Percentiles rank a stretch among this genome's conserved stretches.
Evolutionary conservation across 2,797 vertebrate species (phyloP).

Genomic region (Sebastes hubbsi): DNA sequence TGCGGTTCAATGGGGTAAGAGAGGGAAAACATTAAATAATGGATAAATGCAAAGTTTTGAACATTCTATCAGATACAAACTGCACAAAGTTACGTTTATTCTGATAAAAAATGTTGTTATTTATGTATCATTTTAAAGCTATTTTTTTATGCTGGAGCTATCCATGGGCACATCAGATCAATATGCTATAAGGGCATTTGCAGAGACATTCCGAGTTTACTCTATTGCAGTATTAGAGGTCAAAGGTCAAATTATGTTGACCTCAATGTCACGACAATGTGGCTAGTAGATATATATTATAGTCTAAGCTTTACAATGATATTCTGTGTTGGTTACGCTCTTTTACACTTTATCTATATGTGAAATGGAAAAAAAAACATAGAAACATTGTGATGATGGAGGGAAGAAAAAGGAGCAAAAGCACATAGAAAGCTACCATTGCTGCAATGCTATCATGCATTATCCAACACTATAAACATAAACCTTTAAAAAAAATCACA

Average conservation of each 20-base stretch:
- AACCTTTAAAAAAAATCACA: background rate
- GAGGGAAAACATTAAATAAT: background rate
- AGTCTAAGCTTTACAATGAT: too few relatives aligned
- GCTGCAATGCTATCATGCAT: background rate
- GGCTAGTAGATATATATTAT: background rate
- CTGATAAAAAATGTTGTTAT: too few relatives aligned
- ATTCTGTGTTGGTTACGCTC: too few relatives aligned
- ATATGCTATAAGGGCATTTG: background rate
- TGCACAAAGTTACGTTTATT: too few relatives aligned
- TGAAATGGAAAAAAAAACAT: background rate
- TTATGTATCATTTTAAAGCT: background rate
- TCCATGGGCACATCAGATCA: background rate
- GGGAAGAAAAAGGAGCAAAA: background rate
- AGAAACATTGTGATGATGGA: background rate
- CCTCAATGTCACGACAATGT: too few relatives aligned
- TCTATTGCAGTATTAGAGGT: background rate
- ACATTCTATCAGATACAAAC: too few relatives aligned
- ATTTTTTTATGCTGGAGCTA: background rate
- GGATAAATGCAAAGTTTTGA: background rate
- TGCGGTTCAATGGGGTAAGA: background rate
- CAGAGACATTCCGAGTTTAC: background rate
- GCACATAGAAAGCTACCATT: background rate
- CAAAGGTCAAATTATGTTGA: background rate
- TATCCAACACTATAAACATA: background rate
- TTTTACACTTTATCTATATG: background rate